A percentile compares a stretch with the other conserved stretches of the same genome.
Evolutionary conservation across 2,797 vertebrate species (phyloP).

Genomic region (Acipenser oxyrinchus): DNA sequence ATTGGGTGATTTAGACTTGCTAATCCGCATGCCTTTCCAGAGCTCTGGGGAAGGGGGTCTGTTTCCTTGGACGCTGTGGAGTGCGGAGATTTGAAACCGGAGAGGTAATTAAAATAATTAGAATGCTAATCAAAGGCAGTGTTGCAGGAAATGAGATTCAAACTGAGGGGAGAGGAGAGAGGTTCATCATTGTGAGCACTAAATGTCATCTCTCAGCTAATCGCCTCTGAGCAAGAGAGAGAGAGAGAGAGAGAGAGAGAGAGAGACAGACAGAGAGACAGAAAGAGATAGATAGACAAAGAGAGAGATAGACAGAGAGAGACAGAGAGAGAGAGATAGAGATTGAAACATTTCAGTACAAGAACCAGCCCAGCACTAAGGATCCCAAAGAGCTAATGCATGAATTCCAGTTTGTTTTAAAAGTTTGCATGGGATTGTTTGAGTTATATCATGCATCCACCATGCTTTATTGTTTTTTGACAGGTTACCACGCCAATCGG

Average conservation of each 20-base stretch:
- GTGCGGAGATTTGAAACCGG: neutral
- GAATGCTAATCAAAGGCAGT: slow-evolving; percentile 6
- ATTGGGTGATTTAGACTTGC: neutral
- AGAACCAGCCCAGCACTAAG: neutral
- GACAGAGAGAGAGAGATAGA: too few relatives aligned
- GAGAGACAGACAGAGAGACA: neutral
- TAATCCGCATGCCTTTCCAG: neutral
- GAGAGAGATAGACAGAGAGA: neutral
- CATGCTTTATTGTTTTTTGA: too few relatives aligned
- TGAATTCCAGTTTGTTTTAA: too few relatives aligned
- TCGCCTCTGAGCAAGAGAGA: neutral
- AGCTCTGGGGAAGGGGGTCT: neutral
- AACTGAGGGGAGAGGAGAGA: neutral
- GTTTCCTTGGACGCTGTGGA: neutral
- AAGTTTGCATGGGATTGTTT: too few relatives aligned
- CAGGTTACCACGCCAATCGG: too few relatives aligned
- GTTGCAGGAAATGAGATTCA: slow-evolving; percentile 7
- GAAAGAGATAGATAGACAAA: neutral
- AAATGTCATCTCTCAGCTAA: slow-evolving; percentile 9
- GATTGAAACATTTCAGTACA: too few relatives aligned
- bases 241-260: neutral
- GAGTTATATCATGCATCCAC: too few relatives aligned
- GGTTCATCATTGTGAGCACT: neutral
- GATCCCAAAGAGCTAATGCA: neutral
- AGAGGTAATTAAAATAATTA: slow-evolving; percentile 7